Percentiles rank a stretch among this genome's conserved stretches.
Conservation (phyloP, 2,888 invertebrate genomes). For the Petrolisthes manimaculis region DNA sequence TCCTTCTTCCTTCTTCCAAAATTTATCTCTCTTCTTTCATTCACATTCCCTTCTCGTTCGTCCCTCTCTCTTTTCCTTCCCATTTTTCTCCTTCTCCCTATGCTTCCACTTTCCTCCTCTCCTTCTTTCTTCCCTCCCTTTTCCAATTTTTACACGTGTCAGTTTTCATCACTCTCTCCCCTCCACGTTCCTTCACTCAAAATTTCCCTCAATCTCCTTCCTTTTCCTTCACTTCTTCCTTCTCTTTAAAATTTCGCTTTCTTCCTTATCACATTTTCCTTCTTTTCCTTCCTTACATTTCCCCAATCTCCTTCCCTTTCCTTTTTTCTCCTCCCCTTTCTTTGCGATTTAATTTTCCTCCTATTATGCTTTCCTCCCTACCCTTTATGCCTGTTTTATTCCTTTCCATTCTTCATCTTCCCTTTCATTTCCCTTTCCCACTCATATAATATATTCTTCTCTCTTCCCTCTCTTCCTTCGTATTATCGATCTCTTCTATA, state of each 20-base stretch:
- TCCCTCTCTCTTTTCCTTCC: not conserved
- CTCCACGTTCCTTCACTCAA: not conserved
- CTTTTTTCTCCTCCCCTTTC: not conserved
- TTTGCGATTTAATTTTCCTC: not conserved
- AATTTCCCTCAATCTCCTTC: not conserved
- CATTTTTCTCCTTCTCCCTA: not conserved
- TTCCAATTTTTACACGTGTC: not conserved
- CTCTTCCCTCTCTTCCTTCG: not conserved
- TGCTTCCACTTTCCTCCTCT: not conserved
- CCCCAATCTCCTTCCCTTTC: not conserved
- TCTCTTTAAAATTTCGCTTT: not conserved
- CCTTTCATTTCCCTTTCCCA: too few relatives aligned
- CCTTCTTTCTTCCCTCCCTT: not conserved
- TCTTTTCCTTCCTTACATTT: not conserved
- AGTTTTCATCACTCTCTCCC: not conserved
- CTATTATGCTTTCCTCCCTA: not conserved
- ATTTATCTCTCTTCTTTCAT: too few relatives aligned
- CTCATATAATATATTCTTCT: not conserved
- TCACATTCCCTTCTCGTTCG: not conserved
- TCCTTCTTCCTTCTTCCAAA: too few relatives aligned
- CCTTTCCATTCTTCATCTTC: too few relatives aligned
- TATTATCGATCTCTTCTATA: not conserved
- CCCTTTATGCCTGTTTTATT: too few relatives aligned
- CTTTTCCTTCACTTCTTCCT: not conserved
- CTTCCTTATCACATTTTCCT: not conserved